These are phyloP conservation scores for Pogoniulus pusillus DNA, from an alignment of 2,797 vertebrate species.

Conservation along the genomic window DNA sequence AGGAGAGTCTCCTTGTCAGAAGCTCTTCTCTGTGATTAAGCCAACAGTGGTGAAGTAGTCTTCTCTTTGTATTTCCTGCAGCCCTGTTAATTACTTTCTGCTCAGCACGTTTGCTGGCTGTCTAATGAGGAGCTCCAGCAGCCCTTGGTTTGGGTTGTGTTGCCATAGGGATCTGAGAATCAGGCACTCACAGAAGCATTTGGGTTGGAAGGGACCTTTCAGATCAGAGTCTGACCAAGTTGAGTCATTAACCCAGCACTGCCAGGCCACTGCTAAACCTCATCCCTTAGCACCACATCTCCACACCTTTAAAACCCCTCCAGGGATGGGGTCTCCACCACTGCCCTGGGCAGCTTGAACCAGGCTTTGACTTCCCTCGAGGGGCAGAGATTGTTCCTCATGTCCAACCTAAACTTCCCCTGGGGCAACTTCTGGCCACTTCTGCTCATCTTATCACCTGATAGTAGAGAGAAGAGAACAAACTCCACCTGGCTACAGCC, in stretches of 20 bases:
- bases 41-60: background rate
- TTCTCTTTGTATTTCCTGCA: background rate
- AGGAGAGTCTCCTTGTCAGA: background rate
- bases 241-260: background rate
- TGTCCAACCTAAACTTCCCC: too few relatives aligned
- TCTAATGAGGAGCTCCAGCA: slow-evolving; percentile 7
- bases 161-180: slow-evolving; percentile 47
- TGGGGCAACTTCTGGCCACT: too few relatives aligned
- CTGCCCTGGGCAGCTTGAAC: background rate
- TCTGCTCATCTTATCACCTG: too few relatives aligned
- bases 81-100: slow-evolving; percentile 7
- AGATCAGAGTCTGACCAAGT: background rate
- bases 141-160: slow-evolving; percentile 9
- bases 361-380: too few relatives aligned
- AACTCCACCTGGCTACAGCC: too few relatives aligned
- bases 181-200: background rate
- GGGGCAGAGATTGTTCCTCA: too few relatives aligned
- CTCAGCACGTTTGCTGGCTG: background rate
- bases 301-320: background rate
- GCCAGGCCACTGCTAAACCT: background rate
- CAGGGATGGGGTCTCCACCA: background rate
- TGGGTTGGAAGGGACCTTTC: background rate
- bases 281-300: background rate
- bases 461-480: too few relatives aligned
- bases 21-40: slow-evolving; percentile 33